Evolutionary conservation across 2,888 invertebrate species (phyloP).

Genomic region (Stenodema calcarata): DNA sequence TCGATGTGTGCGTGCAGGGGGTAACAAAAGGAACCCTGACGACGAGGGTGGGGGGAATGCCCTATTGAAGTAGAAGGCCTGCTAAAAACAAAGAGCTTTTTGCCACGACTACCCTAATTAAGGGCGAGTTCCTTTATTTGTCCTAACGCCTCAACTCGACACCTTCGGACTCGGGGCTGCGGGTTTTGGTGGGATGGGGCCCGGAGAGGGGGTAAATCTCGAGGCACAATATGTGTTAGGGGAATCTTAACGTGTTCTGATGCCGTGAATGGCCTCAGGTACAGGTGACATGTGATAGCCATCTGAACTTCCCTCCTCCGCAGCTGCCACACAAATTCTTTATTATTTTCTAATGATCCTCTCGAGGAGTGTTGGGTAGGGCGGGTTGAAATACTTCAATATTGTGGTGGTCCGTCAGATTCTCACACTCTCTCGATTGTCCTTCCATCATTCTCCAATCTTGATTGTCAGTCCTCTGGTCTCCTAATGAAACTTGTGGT

Average conservation of each 20-base stretch:
- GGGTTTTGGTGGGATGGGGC: neutral
- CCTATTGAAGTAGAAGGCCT: slow-evolving; percentile 43
- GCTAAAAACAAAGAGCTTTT: slow-evolving; percentile 41
- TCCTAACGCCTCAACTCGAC: slow-evolving; percentile 49
- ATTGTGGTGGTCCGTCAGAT: slow-evolving; percentile 30
- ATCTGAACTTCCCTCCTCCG: slow-evolving; percentile 20
- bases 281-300: slow-evolving; percentile 49
- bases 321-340: slow-evolving; percentile 28
- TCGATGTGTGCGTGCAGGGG: slow-evolving; percentile 7
- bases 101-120: slow-evolving; percentile 48
- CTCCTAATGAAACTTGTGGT: neutral
- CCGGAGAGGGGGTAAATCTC: neutral
- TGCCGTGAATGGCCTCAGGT: slow-evolving; percentile 29
- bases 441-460: neutral
- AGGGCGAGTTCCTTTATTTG: slow-evolving; percentile 45
- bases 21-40: slow-evolving; percentile 17
- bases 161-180: slow-evolving; percentile 23
- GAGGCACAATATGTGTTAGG: neutral
- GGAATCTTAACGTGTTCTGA: neutral
- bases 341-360: slow-evolving; percentile 8
- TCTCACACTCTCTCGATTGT: slow-evolving; percentile 9
- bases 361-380: neutral
- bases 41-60: neutral
- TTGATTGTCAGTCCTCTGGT: neutral
- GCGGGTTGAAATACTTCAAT: slow-evolving; percentile 4